Evolutionary conservation across 2,888 invertebrate genomes (phyloP).

Genomic region (Cephonodes hylas): DNA sequence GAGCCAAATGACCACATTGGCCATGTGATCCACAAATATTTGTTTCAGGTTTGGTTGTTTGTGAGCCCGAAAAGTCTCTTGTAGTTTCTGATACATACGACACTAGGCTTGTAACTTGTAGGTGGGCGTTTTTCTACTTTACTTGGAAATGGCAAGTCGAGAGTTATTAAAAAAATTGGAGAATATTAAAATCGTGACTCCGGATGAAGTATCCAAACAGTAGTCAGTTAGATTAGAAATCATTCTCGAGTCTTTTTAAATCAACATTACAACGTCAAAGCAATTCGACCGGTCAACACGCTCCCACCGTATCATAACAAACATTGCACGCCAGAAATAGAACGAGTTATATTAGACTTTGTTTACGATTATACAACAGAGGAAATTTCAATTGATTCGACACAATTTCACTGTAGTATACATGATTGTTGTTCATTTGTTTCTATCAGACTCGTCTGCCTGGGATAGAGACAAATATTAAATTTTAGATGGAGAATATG

Average conservation of each 20-base stretch:
- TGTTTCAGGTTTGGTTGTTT: no score
- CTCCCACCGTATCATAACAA: not conserved
- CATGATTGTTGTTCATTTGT: conserved; percentile 31
- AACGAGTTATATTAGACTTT: not conserved
- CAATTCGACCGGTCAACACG: not conserved
- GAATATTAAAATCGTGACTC: not conserved
- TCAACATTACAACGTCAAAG: not conserved
- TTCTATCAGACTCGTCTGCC: no score
- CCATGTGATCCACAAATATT: no score
- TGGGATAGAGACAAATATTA: no score
- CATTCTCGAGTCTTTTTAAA: not conserved
- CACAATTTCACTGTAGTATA: conserved; percentile 16
- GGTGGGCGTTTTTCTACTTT: no score
- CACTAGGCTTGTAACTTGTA: not conserved
- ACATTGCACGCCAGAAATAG: not conserved
- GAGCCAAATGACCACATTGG: not conserved
- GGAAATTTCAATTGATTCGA: conserved; percentile 13
- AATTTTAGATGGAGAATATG: no score
- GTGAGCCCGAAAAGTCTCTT: not conserved
- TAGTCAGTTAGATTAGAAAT: not conserved
- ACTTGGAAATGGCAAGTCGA: no score
- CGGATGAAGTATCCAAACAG: not conserved
- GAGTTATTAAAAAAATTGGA: no score
- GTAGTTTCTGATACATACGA: not conserved
- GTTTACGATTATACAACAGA: conserved; percentile 6